These are phyloP conservation scores for Polydrusus pterygomalis DNA, from an alignment of 2,888 invertebrate species.

Conservation along the genomic window DNA sequence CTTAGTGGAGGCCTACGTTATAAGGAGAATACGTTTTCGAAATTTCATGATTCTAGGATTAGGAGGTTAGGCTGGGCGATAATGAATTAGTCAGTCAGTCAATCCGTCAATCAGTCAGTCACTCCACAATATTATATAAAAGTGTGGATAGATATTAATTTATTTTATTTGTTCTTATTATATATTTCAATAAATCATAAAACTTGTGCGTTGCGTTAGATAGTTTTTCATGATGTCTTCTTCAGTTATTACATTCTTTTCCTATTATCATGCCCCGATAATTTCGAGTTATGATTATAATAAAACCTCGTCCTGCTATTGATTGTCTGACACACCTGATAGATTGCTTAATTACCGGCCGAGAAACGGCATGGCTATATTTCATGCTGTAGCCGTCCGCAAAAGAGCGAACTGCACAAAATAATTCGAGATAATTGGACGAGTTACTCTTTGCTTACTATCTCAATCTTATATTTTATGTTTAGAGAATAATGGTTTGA, in stretches of 20 bases:
- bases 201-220: no score
- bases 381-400: conserved; percentile 63
- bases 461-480: neutral
- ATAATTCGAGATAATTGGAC: conserved; percentile 70
- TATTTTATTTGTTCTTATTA: no score
- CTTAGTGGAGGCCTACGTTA: no score
- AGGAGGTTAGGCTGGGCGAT: no score
- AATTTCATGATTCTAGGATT: no score
- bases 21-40: no score
- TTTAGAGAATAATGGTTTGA: neutral
- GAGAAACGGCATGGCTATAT: conserved; percentile 66
- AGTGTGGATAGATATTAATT: no score
- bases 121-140: no score
- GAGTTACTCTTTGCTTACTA: conserved; percentile 60
- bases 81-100: no score
- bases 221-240: no score
- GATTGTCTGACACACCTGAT: conserved; percentile 67
- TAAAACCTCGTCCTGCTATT: conserved; percentile 34
- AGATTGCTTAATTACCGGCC: conserved; percentile 71
- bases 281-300: conserved; percentile 41
- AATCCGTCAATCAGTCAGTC: no score
- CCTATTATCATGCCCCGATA: conserved; percentile 23
- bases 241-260: neutral
- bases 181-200: no score
- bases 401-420: conserved; percentile 66